Base-by-base conservation (phyloP, 2,888 invertebrate genomes). In the Mesorhabditis spiculigera region DNA sequence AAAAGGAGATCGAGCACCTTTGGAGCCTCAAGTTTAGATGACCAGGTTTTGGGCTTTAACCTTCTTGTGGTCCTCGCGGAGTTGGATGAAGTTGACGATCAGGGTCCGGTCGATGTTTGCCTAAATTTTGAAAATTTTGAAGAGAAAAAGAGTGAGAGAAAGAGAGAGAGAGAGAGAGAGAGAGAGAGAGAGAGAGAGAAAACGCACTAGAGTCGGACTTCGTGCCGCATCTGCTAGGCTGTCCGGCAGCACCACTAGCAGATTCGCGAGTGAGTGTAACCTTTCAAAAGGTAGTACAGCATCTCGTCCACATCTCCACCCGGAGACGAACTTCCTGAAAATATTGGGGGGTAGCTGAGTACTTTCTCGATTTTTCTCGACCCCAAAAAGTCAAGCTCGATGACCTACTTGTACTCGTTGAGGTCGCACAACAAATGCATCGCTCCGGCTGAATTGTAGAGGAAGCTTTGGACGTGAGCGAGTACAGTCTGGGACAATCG, bases 341-440 rank as follows among this genome's bases (percentile, higher is more conserved):
- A 13, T 13, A 3, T 50, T 50, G 63, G 41, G 1, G 10, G 8
- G 8, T 50, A 50, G 8, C 10, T 10, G n/a, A 10, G 10, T 50
- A 50, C 8, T 50, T 50, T 13, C n/a, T n/a, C 10, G 58, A 13
- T 50, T 50, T 50, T 2, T 13, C 8, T 50, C 8, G 8, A n/a
- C n/a, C n/a, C 58, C 58, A 50, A 13, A 50, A 43, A 28, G 13
- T 4, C 41, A 43, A 13, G 28, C n/a, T 68, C 28, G 6, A 44
- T 61, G 43, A 42, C 80, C 93, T 92, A 41, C 95, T 50, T 90
- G 87, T 97, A 97, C 87, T 96, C 96, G 85, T 95, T 95, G 79
- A 98, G 93, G 89, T 98, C 98, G 88, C 95, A 96, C 81, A 98
- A 94, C 4, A 93, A 94, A 86, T 94, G 92, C 93, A 98, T 94